phyloP scores from a whole-genome alignment of 1,140 invertebrate genomes.

The Cheumatopsyche charites region DNA sequence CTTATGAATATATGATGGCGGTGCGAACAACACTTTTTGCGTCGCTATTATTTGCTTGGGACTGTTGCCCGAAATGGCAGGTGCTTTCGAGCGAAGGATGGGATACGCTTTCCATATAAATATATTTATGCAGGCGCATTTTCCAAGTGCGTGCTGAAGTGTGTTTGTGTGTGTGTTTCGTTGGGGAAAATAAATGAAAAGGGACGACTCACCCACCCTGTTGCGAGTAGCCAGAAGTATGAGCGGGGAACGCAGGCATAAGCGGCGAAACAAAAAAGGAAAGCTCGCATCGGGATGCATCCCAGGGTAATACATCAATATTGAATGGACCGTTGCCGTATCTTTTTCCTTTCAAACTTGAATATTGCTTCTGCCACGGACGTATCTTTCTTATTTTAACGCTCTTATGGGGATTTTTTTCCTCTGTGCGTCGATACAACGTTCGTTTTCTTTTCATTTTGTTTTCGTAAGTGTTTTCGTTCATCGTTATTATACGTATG shows the following conservation, averaged over 20 bases:
- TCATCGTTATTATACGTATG: background rate
- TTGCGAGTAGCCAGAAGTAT: background rate
- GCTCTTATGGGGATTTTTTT: background rate
- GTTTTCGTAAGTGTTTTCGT: too few relatives aligned
- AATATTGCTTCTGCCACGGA: conserved; percentile 13
- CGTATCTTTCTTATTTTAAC: background rate
- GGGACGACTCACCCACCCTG: too few relatives aligned
- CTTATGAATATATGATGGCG: conserved; percentile 28
- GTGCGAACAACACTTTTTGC: conserved; percentile 10
- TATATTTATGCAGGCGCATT: background rate
- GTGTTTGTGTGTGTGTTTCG: background rate
- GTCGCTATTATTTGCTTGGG: conserved; percentile 29
- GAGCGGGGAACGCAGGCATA: background rate
- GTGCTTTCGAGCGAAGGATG: background rate
- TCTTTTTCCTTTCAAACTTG: conserved; percentile 29
- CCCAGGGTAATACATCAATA: conserved; percentile 32
- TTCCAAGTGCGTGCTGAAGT: too few relatives aligned
- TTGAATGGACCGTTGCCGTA: conserved; percentile 31
- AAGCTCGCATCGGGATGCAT: conserved; percentile 32
- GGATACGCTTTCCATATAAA: background rate
- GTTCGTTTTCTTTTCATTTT: too few relatives aligned
- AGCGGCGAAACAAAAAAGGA: conserved; percentile 21
- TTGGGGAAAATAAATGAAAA: conserved; percentile 29
- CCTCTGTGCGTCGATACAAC: too few relatives aligned
- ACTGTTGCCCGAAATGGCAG: background rate